These are phyloP conservation scores for Nilaparvata lugens DNA, from an alignment of 1,140 invertebrate genomes.

Conservation along the genomic window DNA sequence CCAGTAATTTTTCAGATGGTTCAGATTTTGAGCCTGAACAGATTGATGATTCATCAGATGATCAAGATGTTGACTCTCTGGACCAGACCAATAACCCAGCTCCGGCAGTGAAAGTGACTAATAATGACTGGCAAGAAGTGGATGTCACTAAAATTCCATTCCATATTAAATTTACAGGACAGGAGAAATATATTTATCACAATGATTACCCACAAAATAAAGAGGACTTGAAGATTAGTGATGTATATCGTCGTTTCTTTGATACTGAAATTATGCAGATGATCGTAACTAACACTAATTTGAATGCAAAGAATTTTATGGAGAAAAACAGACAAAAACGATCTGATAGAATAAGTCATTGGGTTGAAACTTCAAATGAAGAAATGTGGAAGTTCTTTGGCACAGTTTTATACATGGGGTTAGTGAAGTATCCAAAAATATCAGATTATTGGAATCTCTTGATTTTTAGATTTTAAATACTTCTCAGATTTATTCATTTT, in stretches of 20 bases:
- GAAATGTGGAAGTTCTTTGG: not conserved
- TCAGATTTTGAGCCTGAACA: too few relatives aligned
- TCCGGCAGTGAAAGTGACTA: too few relatives aligned
- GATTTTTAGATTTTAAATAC: not conserved
- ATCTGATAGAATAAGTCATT: not conserved
- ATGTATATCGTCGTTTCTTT: too few relatives aligned
- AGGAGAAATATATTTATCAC: not conserved
- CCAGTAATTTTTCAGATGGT: too few relatives aligned
- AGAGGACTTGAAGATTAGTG: not conserved
- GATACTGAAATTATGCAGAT: not conserved
- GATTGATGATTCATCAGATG: too few relatives aligned
- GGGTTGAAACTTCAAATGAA: not conserved
- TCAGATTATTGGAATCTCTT: not conserved
- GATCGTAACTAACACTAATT: not conserved
- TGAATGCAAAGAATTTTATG: not conserved
- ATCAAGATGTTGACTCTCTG: too few relatives aligned
- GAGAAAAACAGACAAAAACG: not conserved
- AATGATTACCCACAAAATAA: not conserved
- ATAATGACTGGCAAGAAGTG: not conserved
- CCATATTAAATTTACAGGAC: not conserved
- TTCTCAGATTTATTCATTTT: not conserved
- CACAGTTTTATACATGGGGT: not conserved
- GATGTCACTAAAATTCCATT: not conserved
- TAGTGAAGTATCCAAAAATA: not conserved
- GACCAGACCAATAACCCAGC: too few relatives aligned